A percentile compares a stretch with the other conserved stretches of the same genome.
These are phyloP conservation scores for Entelurus aequoreus DNA, from an alignment of 2,113 vertebrate genomes.

Conservation along the genomic window DNA sequence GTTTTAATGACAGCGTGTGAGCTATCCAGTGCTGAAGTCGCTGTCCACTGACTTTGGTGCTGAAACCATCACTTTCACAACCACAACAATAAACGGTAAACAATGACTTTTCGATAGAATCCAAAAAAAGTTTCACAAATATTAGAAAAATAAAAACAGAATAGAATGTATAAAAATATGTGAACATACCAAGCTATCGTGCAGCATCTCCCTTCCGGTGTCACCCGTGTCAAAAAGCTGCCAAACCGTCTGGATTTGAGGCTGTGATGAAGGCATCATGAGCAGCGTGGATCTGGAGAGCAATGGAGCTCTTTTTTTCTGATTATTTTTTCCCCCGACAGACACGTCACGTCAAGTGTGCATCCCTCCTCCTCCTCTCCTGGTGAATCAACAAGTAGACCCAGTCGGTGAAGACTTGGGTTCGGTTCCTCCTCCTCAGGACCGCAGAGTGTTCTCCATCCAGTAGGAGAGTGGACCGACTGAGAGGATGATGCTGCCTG, in stretches of 20 bases:
- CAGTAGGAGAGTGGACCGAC: constrained; percentile 1
- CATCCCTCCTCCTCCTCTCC: background rate
- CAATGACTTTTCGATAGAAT: too few relatives aligned
- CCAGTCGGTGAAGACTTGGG: background rate
- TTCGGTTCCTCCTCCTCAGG: constrained; percentile 29
- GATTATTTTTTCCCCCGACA: too few relatives aligned
- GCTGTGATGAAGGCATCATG: constrained; percentile 39
- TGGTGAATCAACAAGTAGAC: constrained; percentile 79
- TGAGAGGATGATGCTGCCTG: background rate
- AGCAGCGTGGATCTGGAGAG: constrained; percentile 36
- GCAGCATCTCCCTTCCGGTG: constrained; percentile 26
- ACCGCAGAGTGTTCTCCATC: constrained; percentile 11
- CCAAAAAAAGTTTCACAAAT: background rate
- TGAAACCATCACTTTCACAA: constrained; percentile 34
- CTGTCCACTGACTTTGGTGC: constrained; percentile 42
- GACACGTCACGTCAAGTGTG: too few relatives aligned
- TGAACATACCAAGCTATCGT: constrained; percentile 31
- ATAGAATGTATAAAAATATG: background rate
- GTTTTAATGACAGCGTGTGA: constrained; percentile 7
- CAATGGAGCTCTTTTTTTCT: background rate
- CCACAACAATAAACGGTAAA: background rate
- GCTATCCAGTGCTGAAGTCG: constrained; percentile 80
- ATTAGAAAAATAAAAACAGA: background rate
- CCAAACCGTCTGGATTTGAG: constrained; percentile 14
- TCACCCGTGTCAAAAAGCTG: constrained; percentile 36